These are phyloP conservation scores for Otolemur garnettii DNA, from an alignment of 2,113 vertebrate species.

Conservation along the genomic window DNA sequence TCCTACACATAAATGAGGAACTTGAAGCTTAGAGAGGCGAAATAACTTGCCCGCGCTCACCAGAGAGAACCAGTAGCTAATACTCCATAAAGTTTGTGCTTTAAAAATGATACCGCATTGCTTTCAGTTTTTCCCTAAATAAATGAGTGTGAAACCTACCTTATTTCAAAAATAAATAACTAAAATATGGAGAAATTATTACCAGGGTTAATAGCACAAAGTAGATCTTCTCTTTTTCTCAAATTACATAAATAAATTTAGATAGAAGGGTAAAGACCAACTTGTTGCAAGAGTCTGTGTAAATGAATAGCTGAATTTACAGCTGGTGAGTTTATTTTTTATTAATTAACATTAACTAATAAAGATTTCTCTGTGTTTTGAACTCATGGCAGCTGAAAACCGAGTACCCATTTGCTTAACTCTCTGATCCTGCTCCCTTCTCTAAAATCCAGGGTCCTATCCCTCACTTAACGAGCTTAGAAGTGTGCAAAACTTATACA, in stretches of 20 bases:
- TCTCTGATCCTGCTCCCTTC: neutral
- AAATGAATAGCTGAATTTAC: neutral
- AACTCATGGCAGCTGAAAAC: neutral
- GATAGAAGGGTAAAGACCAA: neutral
- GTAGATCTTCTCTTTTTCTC: neutral
- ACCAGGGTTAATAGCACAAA: neutral
- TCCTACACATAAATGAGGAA: neutral
- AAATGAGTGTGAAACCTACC: neutral
- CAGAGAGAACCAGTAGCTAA: neutral
- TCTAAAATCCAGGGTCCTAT: neutral
- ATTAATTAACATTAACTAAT: too few species aligned
- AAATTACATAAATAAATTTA: neutral
- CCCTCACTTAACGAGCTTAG: neutral
- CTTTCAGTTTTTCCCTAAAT: neutral
- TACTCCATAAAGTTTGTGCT: neutral
- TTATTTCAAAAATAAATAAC: neutral
- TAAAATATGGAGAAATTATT: neutral
- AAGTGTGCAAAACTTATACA: neutral
- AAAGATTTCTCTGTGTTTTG: neutral
- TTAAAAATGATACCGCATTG: neutral
- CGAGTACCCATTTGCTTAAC: neutral
- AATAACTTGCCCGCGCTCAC: neutral
- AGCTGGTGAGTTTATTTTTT: neutral
- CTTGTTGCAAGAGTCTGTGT: too few species aligned
- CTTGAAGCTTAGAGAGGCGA: neutral